phyloP scores from a whole-genome alignment of 2,797 vertebrate species.

The Heterohyrax brucei region DNA sequence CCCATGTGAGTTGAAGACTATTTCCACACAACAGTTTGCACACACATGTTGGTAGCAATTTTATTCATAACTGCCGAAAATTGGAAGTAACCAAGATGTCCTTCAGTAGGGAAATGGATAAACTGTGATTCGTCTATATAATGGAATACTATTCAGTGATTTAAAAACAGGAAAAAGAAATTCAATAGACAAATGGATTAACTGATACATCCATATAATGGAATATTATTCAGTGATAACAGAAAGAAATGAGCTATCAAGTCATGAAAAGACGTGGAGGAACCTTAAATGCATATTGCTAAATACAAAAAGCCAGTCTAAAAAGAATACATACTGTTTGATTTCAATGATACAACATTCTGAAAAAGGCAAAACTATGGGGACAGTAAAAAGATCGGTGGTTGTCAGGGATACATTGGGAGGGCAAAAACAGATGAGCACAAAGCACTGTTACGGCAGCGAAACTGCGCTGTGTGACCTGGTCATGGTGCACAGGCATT shows the following conservation, averaged over 20 bases:
- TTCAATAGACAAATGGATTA: background rate
- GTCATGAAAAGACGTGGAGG: background rate
- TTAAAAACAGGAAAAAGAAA: background rate
- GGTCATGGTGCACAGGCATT: background rate
- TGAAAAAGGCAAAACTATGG: background rate
- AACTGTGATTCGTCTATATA: background rate
- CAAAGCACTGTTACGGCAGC: background rate
- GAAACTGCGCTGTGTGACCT: background rate
- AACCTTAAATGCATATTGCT: background rate
- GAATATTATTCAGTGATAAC: background rate
- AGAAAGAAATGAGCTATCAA: background rate
- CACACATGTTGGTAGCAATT: background rate
- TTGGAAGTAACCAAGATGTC: background rate
- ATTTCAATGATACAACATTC: background rate
- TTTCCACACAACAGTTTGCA: background rate
- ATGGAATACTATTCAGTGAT: background rate
- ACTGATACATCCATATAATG: background rate
- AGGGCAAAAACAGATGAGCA: background rate
- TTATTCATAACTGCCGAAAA: background rate
- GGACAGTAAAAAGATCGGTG: background rate
- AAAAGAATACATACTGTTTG: background rate
- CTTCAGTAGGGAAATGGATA: background rate
- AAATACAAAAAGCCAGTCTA: background rate
- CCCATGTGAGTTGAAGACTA: background rate
- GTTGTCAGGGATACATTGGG: background rate